phyloP scores from a whole-genome alignment of 64 coral and sea anemone species.

The Pachyseris speciosa region DNA sequence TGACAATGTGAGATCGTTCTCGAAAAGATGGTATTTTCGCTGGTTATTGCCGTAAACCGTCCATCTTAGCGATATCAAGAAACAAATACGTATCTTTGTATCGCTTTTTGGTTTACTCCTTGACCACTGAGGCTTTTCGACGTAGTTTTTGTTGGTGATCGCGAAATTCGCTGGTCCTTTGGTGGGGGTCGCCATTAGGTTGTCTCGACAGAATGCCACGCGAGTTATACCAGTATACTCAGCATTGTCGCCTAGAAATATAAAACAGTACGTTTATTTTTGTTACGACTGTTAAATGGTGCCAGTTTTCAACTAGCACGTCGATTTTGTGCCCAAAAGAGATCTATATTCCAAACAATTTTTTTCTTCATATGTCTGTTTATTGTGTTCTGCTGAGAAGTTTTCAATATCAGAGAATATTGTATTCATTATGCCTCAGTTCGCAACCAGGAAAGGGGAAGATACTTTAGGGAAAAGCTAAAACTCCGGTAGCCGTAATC shows the following conservation, averaged over 20 bases:
- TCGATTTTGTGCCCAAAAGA: not conserved
- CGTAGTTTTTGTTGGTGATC: slow-evolving; percentile 13
- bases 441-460: not conserved
- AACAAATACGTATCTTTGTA: not conserved
- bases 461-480: not conserved
- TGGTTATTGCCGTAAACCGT: not conserved
- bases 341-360: not conserved
- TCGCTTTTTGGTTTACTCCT: not conserved
- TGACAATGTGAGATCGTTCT: slow-evolving; percentile 26
- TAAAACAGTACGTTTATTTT: not conserved
- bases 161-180: slow-evolving; percentile 41
- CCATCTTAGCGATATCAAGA: not conserved
- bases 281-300: not conserved
- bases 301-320: not conserved
- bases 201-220: slow-evolving; percentile 23
- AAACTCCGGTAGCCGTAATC: not conserved
- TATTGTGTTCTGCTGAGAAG: not conserved
- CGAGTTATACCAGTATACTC: slow-evolving; percentile 22
- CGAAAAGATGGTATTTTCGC: slow-evolving; percentile 32
- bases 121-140: not conserved
- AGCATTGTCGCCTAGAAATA: slow-evolving; percentile 4
- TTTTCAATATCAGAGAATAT: slow-evolving; percentile 36
- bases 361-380: slow-evolving; percentile 8
- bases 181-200: slow-evolving; percentile 54
- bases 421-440: slow-evolving; percentile 13